Conservation (phyloP, 1,140 invertebrate species). For the Pararge aegeria region DNA sequence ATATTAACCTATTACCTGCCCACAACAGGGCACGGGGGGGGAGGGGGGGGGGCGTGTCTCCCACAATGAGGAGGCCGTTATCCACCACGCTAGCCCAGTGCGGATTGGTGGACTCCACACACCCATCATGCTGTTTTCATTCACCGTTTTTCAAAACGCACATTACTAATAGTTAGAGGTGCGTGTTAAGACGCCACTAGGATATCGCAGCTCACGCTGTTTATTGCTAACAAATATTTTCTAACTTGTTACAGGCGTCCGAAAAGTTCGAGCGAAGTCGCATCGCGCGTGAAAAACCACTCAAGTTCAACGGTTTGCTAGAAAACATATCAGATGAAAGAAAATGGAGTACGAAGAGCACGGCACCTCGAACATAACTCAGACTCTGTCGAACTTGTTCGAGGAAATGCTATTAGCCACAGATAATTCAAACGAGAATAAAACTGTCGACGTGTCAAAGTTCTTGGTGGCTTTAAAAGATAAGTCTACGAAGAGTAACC, state of each 20-base stretch:
- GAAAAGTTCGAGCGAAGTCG: background rate
- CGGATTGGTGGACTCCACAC: no score
- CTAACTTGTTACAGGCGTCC: constrained; percentile 17
- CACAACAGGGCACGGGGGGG: no score
- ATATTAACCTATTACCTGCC: no score
- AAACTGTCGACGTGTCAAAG: constrained; percentile 50
- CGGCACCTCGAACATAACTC: constrained; percentile 56
- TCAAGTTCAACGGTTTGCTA: constrained; percentile 3
- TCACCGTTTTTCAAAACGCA: no score
- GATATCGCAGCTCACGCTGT: no score
- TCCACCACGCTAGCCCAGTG: no score
- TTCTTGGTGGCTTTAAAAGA: constrained; percentile 54
- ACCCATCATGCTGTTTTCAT: no score
- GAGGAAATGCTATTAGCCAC: constrained; percentile 63
- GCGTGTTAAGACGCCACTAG: no score
- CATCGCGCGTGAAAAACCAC: background rate
- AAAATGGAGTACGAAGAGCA: constrained; percentile 50
- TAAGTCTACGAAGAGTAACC: constrained; percentile 47
- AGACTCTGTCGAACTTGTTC: constrained; percentile 61
- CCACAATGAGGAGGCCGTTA: no score
- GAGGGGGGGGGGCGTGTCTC: no score
- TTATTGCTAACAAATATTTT: background rate
- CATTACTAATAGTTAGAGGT: no score
- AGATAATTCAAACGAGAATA: constrained; percentile 45
- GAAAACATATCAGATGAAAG: background rate